These are phyloP conservation scores for Drosophila anceps DNA, from an alignment of 2,888 invertebrate genomes.

Conservation along the genomic window DNA sequence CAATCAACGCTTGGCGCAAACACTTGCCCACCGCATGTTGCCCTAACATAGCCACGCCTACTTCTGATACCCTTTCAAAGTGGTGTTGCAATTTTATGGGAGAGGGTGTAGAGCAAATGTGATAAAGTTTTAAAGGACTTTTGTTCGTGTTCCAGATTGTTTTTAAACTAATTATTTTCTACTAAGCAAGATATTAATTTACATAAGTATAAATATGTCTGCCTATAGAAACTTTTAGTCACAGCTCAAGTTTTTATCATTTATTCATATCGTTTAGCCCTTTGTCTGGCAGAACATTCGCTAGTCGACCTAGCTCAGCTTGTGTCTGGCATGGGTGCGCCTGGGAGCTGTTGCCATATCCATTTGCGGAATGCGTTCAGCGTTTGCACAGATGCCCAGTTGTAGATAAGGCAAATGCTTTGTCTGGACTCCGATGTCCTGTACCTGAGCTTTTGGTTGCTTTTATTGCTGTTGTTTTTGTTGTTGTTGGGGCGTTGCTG, in stretches of 20 bases:
- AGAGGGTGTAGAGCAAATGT: background rate
- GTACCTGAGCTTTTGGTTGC: slow-evolving; percentile 16
- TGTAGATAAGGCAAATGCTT: slow-evolving; percentile 56
- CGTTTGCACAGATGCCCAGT: slow-evolving; percentile 42
- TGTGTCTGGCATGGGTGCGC: slow-evolving; percentile 25
- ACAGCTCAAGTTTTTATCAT: background rate
- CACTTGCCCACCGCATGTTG: slow-evolving; percentile 75
- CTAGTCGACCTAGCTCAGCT: background rate
- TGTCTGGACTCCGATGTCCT: slow-evolving; percentile 26
- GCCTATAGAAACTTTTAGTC: background rate
- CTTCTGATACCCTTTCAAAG: slow-evolving; percentile 18
- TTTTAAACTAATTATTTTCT: no score
- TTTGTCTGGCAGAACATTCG: background rate
- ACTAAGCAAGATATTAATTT: no score
- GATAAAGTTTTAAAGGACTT: background rate
- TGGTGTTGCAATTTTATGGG: background rate
- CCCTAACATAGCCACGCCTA: slow-evolving; percentile 59
- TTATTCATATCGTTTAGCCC: background rate
- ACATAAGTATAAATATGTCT: background rate
- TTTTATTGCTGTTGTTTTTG: slow-evolving; percentile 7
- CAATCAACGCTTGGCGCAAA: slow-evolving; percentile 79
- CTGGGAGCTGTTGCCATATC: slow-evolving; percentile 60
- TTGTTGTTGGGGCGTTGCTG: slow-evolving; percentile 46
- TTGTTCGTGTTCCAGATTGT: no score
- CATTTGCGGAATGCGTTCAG: slow-evolving; percentile 42